Percentiles rank a stretch among this genome's conserved stretches.
phyloP scores from a whole-genome alignment of 2,113 vertebrate species.

The Lethenteron reissneri region DNA sequence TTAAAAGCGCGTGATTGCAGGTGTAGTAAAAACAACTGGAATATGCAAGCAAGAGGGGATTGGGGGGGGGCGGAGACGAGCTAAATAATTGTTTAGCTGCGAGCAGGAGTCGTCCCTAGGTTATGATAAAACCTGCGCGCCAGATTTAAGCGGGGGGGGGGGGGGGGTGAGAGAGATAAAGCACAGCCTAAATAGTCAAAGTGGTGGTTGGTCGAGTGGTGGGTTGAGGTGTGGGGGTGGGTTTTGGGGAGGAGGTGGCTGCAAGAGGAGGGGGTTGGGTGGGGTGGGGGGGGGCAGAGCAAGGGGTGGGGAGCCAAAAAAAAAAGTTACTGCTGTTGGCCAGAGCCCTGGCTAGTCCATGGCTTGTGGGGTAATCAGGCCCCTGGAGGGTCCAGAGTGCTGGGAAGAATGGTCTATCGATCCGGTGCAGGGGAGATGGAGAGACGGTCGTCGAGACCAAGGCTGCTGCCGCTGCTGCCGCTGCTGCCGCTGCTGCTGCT shows the following conservation, averaged over 20 bases:
- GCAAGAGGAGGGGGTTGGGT: neutral
- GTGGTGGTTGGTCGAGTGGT: neutral
- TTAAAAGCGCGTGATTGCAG: no score
- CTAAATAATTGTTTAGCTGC: no score
- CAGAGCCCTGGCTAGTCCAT: neutral
- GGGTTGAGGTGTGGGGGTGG: neutral
- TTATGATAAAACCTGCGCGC: neutral
- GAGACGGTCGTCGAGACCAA: conserved; percentile 1
- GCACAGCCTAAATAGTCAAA: neutral
- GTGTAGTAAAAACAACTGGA: no score
- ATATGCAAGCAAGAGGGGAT: no score
- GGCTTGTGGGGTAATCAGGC: conserved; percentile 6
- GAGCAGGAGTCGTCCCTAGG: neutral
- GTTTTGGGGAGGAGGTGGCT: neutral
- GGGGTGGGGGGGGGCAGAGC: neutral
- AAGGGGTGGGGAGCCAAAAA: neutral
- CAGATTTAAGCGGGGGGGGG: neutral
- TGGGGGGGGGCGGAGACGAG: no score
- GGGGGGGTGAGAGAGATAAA: neutral
- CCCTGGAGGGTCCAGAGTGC: conserved; percentile 1
- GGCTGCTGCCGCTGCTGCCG: neutral
- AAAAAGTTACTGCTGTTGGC: conserved; percentile 1
- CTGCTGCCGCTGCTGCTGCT: neutral
- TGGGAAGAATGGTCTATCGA: conserved; percentile 6
- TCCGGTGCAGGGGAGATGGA: conserved; percentile 4